Conservation (phyloP, 2,113 vertebrate species). For the Prietella phreatophila region DNA sequence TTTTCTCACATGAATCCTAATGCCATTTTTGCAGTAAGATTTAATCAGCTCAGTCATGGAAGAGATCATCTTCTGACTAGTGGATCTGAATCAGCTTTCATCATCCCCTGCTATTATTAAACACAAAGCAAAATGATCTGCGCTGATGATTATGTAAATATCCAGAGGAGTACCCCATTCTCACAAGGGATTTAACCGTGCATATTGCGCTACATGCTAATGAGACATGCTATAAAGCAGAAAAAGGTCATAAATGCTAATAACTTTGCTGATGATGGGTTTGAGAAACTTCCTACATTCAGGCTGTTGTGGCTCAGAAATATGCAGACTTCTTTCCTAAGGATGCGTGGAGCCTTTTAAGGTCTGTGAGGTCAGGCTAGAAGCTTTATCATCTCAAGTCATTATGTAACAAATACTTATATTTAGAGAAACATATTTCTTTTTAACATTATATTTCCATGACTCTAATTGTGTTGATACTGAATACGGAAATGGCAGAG, state of each 20-base stretch:
- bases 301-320: background rate
- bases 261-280: background rate
- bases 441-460: background rate
- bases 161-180: background rate
- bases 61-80: background rate
- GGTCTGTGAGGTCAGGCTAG: background rate
- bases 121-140: conserved; percentile 2
- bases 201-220: background rate
- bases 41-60: background rate
- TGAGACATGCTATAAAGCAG: background rate
- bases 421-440: background rate
- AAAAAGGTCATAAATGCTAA: background rate
- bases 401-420: background rate
- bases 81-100: conserved; percentile 19
- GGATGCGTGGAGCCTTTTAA: background rate
- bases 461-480: background rate
- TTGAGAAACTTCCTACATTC: background rate
- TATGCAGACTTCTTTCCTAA: background rate
- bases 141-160: background rate
- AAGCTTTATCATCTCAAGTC: background rate
- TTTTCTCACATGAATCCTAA: background rate
- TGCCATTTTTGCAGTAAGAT: background rate
- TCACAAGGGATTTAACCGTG: background rate
- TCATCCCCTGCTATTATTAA: background rate
- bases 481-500: background rate